These are phyloP conservation scores for Simalia tracyae DNA, from an alignment of 2,797 vertebrate species.

Conservation along the genomic window DNA sequence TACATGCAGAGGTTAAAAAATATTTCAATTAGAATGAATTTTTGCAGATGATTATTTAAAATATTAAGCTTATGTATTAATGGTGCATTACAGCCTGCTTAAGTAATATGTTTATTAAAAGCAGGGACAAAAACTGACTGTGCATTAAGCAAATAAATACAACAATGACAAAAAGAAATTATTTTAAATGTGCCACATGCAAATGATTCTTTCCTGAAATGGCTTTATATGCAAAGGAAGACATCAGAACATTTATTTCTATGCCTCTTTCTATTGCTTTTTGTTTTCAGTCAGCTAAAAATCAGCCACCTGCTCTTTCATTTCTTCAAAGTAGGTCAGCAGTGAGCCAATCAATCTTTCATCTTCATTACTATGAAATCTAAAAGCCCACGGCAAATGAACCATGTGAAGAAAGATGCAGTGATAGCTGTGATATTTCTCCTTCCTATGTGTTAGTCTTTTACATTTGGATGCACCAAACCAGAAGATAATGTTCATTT, in stretches of 20 bases:
- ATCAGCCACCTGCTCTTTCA: constrained; percentile 70
- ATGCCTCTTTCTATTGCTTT: constrained; percentile 45
- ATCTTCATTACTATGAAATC: constrained; percentile 71
- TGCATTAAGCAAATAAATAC: constrained; percentile 23
- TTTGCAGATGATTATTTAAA: constrained; percentile 23
- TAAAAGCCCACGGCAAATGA: constrained; percentile 69
- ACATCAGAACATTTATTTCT: constrained; percentile 53
- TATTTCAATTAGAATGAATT: constrained; percentile 16
- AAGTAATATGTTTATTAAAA: not conserved
- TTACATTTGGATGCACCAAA: constrained; percentile 52
- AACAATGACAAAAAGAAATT: not conserved
- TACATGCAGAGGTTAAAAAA: constrained; percentile 25
- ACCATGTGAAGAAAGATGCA: constrained; percentile 62
- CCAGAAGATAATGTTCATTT: constrained; percentile 39
- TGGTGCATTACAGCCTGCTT: not conserved
- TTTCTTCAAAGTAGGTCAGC: constrained; percentile 73
- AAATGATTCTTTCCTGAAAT: constrained; percentile 12
- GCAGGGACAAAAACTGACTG: constrained; percentile 30
- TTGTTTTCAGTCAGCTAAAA: constrained; percentile 62
- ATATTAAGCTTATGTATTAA: not conserved
- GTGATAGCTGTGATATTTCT: constrained; percentile 55
- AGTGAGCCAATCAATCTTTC: constrained; percentile 72
- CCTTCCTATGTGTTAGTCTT: constrained; percentile 46
- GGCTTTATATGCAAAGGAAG: constrained; percentile 45
- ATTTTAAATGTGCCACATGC: constrained; percentile 38